Percentiles rank a stretch among this genome's conserved stretches.
phyloP scores from a whole-genome alignment of 2,113 vertebrate species.

The Seriola rivoliana region DNA sequence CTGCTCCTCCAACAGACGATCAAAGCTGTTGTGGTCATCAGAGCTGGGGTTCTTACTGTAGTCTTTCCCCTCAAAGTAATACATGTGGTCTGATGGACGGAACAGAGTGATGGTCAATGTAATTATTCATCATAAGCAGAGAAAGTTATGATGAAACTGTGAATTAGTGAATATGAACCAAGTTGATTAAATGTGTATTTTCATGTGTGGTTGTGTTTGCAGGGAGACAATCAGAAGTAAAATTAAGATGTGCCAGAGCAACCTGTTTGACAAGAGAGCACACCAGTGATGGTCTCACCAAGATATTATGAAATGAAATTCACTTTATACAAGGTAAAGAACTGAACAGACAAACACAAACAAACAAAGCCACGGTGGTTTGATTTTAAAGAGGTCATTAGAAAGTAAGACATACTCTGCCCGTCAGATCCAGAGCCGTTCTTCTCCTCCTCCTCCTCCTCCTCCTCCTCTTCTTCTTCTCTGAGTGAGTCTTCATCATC shows the following conservation, averaged over 20 bases:
- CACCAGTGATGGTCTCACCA: background rate
- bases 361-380: background rate
- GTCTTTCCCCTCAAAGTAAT: conserved; percentile 93
- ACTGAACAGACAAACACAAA: background rate
- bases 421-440: conserved; percentile 42
- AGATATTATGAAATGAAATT: background rate
- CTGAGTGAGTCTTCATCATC: conserved; percentile 69
- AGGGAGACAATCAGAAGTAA: background rate
- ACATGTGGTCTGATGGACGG: conserved; percentile 89
- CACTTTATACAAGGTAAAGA: background rate
- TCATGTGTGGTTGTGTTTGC: background rate
- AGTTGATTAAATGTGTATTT: background rate
- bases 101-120: background rate
- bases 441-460: conserved; percentile 65
- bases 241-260: background rate
- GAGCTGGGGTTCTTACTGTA: conserved; percentile 91
- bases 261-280: background rate
- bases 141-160: background rate
- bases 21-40: conserved; percentile 88
- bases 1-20: conserved; percentile 87
- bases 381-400: background rate
- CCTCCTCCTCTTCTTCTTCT: conserved; percentile 74
- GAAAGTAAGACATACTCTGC: conserved; percentile 68
- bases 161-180: background rate
- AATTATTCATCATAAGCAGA: background rate